These are phyloP conservation scores for Drosophila testacea DNA, from an alignment of 2,888 invertebrate species.

Conservation along the genomic window DNA sequence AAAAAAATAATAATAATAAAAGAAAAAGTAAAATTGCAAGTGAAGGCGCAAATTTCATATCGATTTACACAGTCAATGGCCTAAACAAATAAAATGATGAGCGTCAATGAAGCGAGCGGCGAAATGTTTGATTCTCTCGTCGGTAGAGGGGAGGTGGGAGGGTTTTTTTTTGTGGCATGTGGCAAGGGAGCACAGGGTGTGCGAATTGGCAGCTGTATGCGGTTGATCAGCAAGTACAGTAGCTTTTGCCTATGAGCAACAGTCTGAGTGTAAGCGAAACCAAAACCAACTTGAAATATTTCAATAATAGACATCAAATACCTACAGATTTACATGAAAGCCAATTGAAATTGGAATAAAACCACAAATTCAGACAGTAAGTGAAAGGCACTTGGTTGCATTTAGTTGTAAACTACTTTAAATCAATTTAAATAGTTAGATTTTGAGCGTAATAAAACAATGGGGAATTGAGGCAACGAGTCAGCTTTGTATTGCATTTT, in stretches of 20 bases:
- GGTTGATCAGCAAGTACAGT: conserved; percentile 54
- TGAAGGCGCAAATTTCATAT: conserved; percentile 65
- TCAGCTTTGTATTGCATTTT: conserved; percentile 44
- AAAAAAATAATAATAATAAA: conserved; percentile 16
- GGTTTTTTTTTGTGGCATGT: conserved; percentile 2
- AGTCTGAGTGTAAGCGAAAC: not conserved
- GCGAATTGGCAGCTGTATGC: conserved; percentile 22
- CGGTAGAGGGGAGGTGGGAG: not conserved
- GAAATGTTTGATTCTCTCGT: conserved; percentile 56
- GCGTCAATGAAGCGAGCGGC: conserved; percentile 76
- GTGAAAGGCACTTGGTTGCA: conserved; percentile 13
- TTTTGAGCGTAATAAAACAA: conserved; percentile 38
- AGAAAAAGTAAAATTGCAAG: conserved; percentile 44
- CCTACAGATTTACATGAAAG: not conserved
- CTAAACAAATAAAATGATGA: conserved; percentile 81
- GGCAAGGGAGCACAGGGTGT: not conserved
- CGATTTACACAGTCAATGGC: conserved; percentile 74
- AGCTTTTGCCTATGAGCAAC: conserved; percentile 20
- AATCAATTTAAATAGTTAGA: conserved; percentile 40
- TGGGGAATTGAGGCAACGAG: not conserved
- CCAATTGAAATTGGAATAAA: not conserved
- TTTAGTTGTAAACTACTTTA: conserved; percentile 33
- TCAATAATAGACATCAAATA: not conserved
- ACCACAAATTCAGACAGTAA: not conserved
- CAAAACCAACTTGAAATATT: not conserved